phyloP scores from a whole-genome alignment of 1,140 invertebrate species.

The Brachionus calyciflorus region DNA sequence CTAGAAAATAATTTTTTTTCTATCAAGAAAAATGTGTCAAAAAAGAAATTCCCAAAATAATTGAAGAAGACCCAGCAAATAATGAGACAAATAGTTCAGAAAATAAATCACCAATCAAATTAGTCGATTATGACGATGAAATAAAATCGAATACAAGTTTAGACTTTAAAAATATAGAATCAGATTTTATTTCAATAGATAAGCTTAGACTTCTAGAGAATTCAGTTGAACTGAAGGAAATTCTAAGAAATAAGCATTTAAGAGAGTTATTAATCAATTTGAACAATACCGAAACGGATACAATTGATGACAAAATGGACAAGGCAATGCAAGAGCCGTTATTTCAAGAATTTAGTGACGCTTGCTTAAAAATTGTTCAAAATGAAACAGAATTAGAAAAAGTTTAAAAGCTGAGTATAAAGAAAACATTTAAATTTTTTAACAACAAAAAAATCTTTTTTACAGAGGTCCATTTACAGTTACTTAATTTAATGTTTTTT shows the following conservation, averaged over 20 bases:
- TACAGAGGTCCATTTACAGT: no score
- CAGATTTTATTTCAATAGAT: conserved; percentile 24
- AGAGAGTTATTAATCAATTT: conserved; percentile 18
- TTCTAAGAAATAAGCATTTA: conserved; percentile 32
- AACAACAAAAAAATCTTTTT: no score
- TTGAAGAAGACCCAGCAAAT: neutral
- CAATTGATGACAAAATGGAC: conserved; percentile 42
- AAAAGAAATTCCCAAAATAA: neutral
- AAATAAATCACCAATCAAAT: neutral
- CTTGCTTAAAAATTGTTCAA: conserved; percentile 47
- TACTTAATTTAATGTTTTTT: no score
- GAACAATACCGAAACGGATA: neutral
- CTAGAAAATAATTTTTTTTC: no score
- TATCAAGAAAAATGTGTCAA: no score
- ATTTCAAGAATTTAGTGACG: conserved; percentile 47
- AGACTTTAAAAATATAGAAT: conserved; percentile 21
- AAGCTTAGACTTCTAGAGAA: conserved; percentile 13
- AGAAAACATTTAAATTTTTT: no score
- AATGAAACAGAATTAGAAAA: conserved; percentile 24
- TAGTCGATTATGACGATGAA: conserved; percentile 25
- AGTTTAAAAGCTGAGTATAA: no score
- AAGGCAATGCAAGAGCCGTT: conserved; percentile 47
- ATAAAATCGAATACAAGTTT: neutral
- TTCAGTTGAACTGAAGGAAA: conserved; percentile 23
- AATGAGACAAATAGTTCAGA: neutral